Base-by-base conservation (phyloP, 2,888 invertebrate genomes). In the Aleiodes leptofemur region DNA sequence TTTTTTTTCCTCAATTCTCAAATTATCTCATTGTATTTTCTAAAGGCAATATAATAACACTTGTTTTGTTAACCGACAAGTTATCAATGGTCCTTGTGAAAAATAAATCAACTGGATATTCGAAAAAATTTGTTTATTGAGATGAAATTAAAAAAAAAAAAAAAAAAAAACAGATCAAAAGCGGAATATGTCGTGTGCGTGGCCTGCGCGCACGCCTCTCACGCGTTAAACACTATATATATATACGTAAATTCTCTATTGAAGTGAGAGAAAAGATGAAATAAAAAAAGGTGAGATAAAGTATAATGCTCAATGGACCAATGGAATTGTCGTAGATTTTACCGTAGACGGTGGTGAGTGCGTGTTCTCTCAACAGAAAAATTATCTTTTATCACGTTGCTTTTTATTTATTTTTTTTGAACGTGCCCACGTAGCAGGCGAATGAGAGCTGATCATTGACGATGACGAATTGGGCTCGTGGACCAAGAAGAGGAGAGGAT, bases 151-250 rank as follows among this genome's bases (percentile, higher is more conserved):
- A 23, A 2, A 23, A 23, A n/a, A 59, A 31, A 59, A 4, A 29
- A 59, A 34, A 0, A 29, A 57, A 34, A 59, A 43, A 43, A 9
- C 0, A 9, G 9, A 9, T 43, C 34, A 34, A 38, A 38, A 38
- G 16, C 66, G 74, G 78, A 69, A 78, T 76, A 69, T 73, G 77
- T 74, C 75, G 64, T 38, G 72, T 56, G 64, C 38, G 48, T 77
- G 11, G 38, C 8, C 38, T 8, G 38, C 0, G 38, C 38, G 38
- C 38, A 38, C 43, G 43, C 43, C 43, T 43, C 43, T 43, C 43
- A 43, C 43, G 11, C 43, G 43, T 43, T 9, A 43, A 7, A 7
- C 43, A 43, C 43, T 23, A 23, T 2, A 23, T 23, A 23, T 23
- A 43, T 9, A 43, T 11, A 43, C 43, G 43, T 9, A 8, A 43